Evolutionary conservation across 2,113 vertebrate genomes (phyloP), one percentile per base, ranked within the genome.

Genomic region (Cromileptes altivelis): DNA sequence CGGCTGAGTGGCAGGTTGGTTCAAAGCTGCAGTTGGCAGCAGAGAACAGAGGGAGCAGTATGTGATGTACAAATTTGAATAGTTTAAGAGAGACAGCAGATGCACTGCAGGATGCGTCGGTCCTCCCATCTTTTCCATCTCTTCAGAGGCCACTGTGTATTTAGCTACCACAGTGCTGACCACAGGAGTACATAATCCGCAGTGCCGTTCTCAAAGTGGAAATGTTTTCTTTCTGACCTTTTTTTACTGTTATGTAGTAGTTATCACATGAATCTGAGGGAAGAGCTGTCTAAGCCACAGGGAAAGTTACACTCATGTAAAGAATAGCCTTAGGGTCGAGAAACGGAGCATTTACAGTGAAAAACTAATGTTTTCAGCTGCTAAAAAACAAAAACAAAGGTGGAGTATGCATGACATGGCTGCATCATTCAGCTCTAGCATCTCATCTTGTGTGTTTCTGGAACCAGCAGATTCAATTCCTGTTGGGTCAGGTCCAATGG

Each of bases 1-100:
- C 71, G 69, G 77, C 86, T 92, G 89, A 92, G 82, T 91, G 92
- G 91, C 92, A 91, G 90, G 83, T 88, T 84, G 89, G 84, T 92
- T 90, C 85, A 84, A 88, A 90, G 89, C 81, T 61, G 69, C 72
- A 50, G 84, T 87, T 84, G 93, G 88, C 79, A 81, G 79, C 70
- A 3, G 67, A 75, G 74, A 89, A 84, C 53, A 87, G 87, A 85
- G 84, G 78, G 75, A 92, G 78, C 78, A 19, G 49, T 72, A 65
- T 85, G 88, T 73, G 70, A 88, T 78, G 81, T 79, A 85, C 49
- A 85, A 87, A 88, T 91, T 62, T 92, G 83, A 93, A 93, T 93
- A 90, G 87, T 93, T 92, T 80, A 86, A 88, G 81, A 72, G 83
- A 82, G 83, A 89, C 85, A 88, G 65, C 81, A 56, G 73, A 78